Evolutionary conservation across 92 coral and sea anemone genomes (phyloP).

Genomic region (Zoanthus solanderi): DNA sequence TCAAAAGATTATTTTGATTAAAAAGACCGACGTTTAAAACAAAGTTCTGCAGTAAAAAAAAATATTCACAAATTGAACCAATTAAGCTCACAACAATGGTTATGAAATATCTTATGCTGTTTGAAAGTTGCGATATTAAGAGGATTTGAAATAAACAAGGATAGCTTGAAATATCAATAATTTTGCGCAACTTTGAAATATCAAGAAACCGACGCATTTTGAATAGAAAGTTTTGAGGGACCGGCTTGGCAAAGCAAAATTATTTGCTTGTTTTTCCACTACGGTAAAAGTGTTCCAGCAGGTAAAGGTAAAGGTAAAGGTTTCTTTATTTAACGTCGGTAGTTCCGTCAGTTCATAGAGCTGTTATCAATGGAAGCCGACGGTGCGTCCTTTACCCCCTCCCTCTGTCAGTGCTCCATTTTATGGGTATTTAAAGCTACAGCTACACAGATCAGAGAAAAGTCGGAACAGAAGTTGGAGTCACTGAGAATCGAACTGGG

Average conservation of each 20-base stretch:
- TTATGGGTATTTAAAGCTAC: too few species aligned
- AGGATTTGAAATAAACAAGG: not conserved
- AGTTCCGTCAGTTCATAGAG: too few species aligned
- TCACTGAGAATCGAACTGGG: too few species aligned
- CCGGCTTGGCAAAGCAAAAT: not conserved
- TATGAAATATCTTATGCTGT: not conserved
- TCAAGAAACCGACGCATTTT: not conserved
- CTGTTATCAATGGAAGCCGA: too few species aligned
- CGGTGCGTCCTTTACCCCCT: too few species aligned
- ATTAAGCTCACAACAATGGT: not conserved
- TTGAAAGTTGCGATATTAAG: constrained; percentile 7
- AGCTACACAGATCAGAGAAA: too few species aligned
- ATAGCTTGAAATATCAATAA: not conserved
- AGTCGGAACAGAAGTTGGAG: too few species aligned
- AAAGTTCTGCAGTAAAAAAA: not conserved
- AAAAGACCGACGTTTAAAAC: not conserved
- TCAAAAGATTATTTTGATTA: not conserved
- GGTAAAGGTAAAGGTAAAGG: too few species aligned
- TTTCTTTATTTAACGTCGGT: too few species aligned
- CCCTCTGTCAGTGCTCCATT: too few species aligned
- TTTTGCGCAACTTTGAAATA: not conserved
- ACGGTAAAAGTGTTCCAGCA: not conserved
- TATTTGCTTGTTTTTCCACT: not conserved
- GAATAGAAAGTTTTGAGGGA: not conserved
- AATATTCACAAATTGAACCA: not conserved